Evolutionary conservation across 92 coral and sea anemone genomes (phyloP).

Genomic region (Diadumene lineata): DNA sequence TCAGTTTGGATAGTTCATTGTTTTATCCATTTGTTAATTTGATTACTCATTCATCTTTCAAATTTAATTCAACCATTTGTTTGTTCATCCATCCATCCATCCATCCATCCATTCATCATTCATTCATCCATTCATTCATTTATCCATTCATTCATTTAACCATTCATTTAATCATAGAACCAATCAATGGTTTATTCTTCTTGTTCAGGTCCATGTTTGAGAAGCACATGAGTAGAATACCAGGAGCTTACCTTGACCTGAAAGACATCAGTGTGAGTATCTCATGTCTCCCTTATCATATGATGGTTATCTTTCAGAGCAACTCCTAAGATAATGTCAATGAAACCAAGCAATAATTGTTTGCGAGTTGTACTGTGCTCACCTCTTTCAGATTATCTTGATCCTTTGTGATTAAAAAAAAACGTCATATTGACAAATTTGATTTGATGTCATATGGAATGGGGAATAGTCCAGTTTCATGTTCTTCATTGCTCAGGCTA

Average conservation of each 20-base stretch:
- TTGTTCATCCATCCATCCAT: neutral
- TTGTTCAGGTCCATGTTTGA: slow-evolving; percentile 49
- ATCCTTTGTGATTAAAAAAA: too few species aligned
- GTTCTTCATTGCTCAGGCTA: too few species aligned
- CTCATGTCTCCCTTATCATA: too few species aligned
- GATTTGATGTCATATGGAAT: too few species aligned
- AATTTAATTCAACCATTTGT: neutral
- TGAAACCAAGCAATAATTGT: too few species aligned
- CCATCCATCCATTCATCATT: neutral
- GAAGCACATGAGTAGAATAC: slow-evolving; percentile 42
- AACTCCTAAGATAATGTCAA: too few species aligned
- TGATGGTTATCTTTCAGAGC: too few species aligned
- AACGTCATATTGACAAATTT: too few species aligned
- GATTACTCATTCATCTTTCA: neutral
- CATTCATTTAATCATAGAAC: neutral
- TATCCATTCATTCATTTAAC: neutral
- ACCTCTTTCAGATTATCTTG: too few species aligned
- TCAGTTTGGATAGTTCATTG: neutral
- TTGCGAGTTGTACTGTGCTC: too few species aligned
- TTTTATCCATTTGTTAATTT: neutral
- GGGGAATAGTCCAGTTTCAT: too few species aligned
- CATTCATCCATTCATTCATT: neutral
- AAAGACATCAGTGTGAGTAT: slow-evolving; percentile 71
- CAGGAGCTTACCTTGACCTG: slow-evolving; percentile 43
- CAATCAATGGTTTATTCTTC: neutral